Conservation (phyloP, 2,113 vertebrate species). For the Cynocephalus volans region DNA sequence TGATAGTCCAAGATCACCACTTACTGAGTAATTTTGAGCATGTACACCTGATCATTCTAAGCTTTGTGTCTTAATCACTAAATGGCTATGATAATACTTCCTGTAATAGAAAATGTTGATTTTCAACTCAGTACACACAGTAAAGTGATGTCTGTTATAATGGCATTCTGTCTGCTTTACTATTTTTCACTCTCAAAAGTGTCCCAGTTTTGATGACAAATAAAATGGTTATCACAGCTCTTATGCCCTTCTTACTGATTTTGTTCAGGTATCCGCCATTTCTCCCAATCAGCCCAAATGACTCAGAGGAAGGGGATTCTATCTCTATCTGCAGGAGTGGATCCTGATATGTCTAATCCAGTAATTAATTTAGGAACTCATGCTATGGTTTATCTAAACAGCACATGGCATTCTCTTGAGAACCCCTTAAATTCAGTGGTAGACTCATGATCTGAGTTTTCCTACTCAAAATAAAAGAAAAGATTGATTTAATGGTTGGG, state of each 20-base stretch:
- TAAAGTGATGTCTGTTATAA: not conserved
- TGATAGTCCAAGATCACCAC: not conserved
- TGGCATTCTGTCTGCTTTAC: not conserved
- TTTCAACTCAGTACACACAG: not conserved
- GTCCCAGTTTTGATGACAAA: not conserved
- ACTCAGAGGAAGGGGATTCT: not conserved
- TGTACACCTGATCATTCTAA: not conserved
- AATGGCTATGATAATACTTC: not conserved
- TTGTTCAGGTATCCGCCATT: not conserved
- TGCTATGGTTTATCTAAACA: not conserved
- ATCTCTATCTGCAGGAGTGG: fast-evolving
- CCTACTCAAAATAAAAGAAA: not conserved
- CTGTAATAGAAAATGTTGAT: not conserved
- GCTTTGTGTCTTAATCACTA: not conserved
- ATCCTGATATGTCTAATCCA: not conserved
- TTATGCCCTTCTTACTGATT: not conserved
- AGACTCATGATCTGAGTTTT: not conserved
- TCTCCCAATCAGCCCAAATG: not conserved
- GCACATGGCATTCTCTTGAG: not conserved
- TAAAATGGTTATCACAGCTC: not conserved
- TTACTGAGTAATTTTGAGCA: not conserved
- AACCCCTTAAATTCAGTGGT: not conserved
- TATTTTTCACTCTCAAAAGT: conserved; percentile 9
- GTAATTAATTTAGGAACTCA: not conserved
- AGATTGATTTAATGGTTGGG: not conserved